Evolutionary conservation across 2,888 invertebrate genomes (phyloP).

Genomic region (Galerucella nymphaeae): DNA sequence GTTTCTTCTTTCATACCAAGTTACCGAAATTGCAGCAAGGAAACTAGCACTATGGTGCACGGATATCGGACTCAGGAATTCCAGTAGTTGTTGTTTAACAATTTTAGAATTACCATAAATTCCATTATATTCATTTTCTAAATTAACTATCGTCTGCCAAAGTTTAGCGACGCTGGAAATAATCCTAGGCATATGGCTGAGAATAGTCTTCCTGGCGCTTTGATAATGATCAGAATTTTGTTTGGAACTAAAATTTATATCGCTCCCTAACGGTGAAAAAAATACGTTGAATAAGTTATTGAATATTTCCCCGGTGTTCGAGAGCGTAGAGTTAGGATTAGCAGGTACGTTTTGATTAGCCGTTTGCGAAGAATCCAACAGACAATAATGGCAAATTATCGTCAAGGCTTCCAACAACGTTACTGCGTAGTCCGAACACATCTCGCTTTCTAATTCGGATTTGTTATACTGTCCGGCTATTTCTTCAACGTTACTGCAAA

Average conservation of each 20-base stretch:
- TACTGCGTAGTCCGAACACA: slow-evolving; percentile 82
- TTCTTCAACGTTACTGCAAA: slow-evolving; percentile 80
- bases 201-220: slow-evolving; percentile 77
- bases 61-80: slow-evolving; percentile 86
- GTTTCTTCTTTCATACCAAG: slow-evolving; percentile 82
- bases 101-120: slow-evolving; percentile 73
- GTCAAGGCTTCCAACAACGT: slow-evolving; percentile 83
- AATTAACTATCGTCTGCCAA: slow-evolving; percentile 76
- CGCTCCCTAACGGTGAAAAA: slow-evolving; percentile 71
- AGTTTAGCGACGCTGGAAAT: slow-evolving; percentile 82
- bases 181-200: slow-evolving; percentile 83
- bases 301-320: slow-evolving; percentile 78
- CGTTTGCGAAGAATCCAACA: slow-evolving; percentile 72
- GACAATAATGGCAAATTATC: slow-evolving; percentile 82
- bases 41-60: slow-evolving; percentile 85
- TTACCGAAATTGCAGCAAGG: slow-evolving; percentile 84
- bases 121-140: slow-evolving; percentile 66
- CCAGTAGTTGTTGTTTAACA: slow-evolving; percentile 82
- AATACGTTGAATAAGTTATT: slow-evolving; percentile 86
- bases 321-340: slow-evolving; percentile 66
- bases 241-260: slow-evolving; percentile 58
- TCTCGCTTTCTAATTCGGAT: slow-evolving; percentile 65
- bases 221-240: slow-evolving; percentile 64
- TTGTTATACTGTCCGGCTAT: slow-evolving; percentile 63
- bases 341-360: slow-evolving; percentile 59